Conservation (phyloP, 2,888 invertebrate species). For the Osedax fenrisi region DNA sequence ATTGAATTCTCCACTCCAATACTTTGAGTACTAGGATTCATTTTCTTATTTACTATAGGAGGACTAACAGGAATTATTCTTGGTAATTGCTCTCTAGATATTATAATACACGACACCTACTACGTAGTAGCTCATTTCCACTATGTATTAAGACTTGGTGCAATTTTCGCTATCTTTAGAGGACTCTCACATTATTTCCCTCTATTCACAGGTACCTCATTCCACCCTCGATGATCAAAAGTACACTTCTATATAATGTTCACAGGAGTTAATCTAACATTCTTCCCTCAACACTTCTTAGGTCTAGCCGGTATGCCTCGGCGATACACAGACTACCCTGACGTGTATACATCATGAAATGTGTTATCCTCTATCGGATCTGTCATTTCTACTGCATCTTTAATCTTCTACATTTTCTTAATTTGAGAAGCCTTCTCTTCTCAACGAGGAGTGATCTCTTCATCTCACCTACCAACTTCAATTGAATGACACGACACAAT, state of each 20-base stretch:
- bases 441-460: constrained; percentile 36
- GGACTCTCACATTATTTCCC: constrained; percentile 65
- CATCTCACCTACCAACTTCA: constrained; percentile 30
- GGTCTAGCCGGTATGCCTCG: constrained; percentile 64
- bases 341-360: constrained; percentile 52
- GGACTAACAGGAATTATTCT: constrained; percentile 53
- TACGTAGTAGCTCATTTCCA: constrained; percentile 74
- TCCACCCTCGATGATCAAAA: constrained; percentile 59
- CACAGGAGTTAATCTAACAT: constrained; percentile 66
- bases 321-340: constrained; percentile 65
- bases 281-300: constrained; percentile 69
- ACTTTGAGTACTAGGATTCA: constrained; percentile 64
- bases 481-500: constrained; percentile 37
- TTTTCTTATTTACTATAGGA: constrained; percentile 66
- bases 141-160: constrained; percentile 68
- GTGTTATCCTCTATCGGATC: constrained; percentile 38
- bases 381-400: constrained; percentile 35
- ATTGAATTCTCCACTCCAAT: constrained; percentile 57
- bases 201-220: constrained; percentile 57
- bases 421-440: constrained; percentile 38
- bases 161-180: constrained; percentile 65
- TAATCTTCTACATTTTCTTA: constrained; percentile 38
- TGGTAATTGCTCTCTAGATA: constrained; percentile 65
- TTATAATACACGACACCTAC: constrained; percentile 68
- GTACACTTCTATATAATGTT: constrained; percentile 63